phyloP scores from a whole-genome alignment of 2,797 vertebrate genomes.

The Epinephelus coioides region DNA sequence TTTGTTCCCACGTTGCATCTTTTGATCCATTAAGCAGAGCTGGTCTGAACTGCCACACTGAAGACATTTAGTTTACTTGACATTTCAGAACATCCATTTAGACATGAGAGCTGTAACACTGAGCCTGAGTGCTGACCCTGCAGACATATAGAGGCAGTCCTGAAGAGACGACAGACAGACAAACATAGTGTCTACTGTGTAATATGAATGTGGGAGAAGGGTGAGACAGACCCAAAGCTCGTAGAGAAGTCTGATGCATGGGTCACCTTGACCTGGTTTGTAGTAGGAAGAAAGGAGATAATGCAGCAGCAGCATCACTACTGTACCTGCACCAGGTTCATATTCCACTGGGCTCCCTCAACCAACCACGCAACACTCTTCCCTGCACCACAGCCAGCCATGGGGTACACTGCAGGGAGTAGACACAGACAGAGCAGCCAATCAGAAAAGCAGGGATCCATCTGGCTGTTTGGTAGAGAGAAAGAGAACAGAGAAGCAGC shows the following conservation, averaged over 20 bases:
- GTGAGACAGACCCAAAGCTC: slow-evolving; percentile 30
- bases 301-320: slow-evolving; percentile 60
- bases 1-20: slow-evolving; percentile 15
- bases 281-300: slow-evolving; percentile 59
- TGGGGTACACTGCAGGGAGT: slow-evolving; percentile 43
- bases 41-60: slow-evolving; percentile 40
- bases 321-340: slow-evolving; percentile 66
- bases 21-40: slow-evolving; percentile 40
- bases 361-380: slow-evolving; percentile 54
- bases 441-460: slow-evolving; percentile 58
- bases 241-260: slow-evolving; percentile 43
- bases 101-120: slow-evolving; percentile 50
- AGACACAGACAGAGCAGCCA: slow-evolving; percentile 67
- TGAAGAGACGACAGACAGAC: slow-evolving; percentile 29
- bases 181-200: slow-evolving; percentile 32
- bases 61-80: slow-evolving; percentile 49
- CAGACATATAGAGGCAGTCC: slow-evolving; percentile 31
- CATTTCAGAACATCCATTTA: slow-evolving; percentile 66
- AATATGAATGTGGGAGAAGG: slow-evolving; percentile 31
- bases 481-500: slow-evolving; percentile 26
- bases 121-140: slow-evolving; percentile 51
- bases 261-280: slow-evolving; percentile 86
- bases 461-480: slow-evolving; percentile 45
- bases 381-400: slow-evolving; percentile 56
- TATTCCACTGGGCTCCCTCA: slow-evolving; percentile 60